phyloP scores from a whole-genome alignment of 1,140 invertebrate genomes.

The Aricia agestis region DNA sequence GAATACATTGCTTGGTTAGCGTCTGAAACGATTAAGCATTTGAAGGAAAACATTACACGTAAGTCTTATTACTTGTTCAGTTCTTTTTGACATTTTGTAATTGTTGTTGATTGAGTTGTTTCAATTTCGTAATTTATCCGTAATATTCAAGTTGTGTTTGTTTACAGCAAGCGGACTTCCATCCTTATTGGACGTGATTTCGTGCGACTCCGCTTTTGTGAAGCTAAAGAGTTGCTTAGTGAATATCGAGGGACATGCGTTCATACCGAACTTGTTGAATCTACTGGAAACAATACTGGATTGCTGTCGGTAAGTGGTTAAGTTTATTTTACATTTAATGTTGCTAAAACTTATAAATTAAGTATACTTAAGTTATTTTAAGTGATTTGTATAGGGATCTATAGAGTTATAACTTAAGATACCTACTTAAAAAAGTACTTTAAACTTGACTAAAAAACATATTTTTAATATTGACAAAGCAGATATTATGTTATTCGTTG shows the following conservation, averaged over 20 bases:
- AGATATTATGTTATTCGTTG: no score
- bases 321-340: no score
- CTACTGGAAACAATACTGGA: slow-evolving; percentile 62
- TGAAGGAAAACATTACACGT: slow-evolving; percentile 72
- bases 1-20: slow-evolving; percentile 83
- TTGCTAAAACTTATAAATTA: no score
- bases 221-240: slow-evolving; percentile 56
- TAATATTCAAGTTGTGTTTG: slow-evolving; percentile 2
- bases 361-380: no score
- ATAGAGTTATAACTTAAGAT: no score
- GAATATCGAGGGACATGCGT: slow-evolving; percentile 58
- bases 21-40: slow-evolving; percentile 81
- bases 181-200: slow-evolving; percentile 65
- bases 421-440: no score
- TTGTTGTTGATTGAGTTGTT: no score
- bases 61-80: slow-evolving; percentile 23
- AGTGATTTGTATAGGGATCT: no score
- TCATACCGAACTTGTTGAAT: slow-evolving; percentile 63
- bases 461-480: no score
- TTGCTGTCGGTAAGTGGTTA: slow-evolving; percentile 59
- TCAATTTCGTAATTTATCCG: no score
- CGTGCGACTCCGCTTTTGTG: slow-evolving; percentile 64
- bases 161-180: slow-evolving; percentile 56
- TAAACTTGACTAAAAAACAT: no score
- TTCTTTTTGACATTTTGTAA: not conserved